These are phyloP conservation scores for Microctenopoma lineatum DNA, from an alignment of 2,797 vertebrate genomes.

Conservation along the genomic window DNA sequence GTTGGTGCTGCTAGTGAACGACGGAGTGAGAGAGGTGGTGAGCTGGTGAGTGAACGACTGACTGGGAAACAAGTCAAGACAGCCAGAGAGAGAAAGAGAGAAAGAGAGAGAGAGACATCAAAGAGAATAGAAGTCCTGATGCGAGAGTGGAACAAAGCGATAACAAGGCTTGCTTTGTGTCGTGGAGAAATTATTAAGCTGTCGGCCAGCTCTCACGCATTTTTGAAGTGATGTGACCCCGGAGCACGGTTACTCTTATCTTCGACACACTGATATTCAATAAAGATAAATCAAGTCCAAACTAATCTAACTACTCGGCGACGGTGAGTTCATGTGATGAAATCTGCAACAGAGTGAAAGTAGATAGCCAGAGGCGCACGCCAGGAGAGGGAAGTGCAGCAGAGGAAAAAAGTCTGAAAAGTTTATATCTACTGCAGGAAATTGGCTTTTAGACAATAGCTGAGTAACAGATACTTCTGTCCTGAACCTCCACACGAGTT, in stretches of 20 bases:
- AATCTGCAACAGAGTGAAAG: conserved; percentile 23
- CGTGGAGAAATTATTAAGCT: conserved; percentile 30
- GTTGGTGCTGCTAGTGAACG: conserved; percentile 33
- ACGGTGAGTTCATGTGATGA: conserved; percentile 7
- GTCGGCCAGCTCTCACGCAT: conserved; percentile 1
- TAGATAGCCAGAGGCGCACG: not conserved
- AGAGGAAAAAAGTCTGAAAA: not conserved
- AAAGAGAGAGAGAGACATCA: conserved; percentile 28
- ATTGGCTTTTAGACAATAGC: not conserved
- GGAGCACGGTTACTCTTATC: not conserved
- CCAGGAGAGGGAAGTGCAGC: not conserved
- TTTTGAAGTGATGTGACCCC: conserved; percentile 35
- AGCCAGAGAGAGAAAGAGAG: conserved; percentile 27
- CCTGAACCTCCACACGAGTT: conserved; percentile 6
- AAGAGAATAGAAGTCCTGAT: conserved; percentile 23
- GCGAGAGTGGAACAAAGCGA: conserved; percentile 38
- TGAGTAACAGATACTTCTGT: conserved; percentile 32
- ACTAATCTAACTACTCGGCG: conserved; percentile 12
- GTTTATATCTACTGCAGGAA: conserved; percentile 28
- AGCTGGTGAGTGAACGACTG: conserved; percentile 40
- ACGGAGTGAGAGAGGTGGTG: conserved; percentile 21
- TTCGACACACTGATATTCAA: conserved; percentile 9
- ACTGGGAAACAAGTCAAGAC: conserved; percentile 40
- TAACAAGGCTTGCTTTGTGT: conserved; percentile 37
- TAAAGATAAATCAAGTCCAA: conserved; percentile 29